A percentile compares a stretch with the other conserved stretches of the same genome.
Evolutionary conservation across 2,113 vertebrate species (phyloP).

Genomic region (Pachyramphus minor): DNA sequence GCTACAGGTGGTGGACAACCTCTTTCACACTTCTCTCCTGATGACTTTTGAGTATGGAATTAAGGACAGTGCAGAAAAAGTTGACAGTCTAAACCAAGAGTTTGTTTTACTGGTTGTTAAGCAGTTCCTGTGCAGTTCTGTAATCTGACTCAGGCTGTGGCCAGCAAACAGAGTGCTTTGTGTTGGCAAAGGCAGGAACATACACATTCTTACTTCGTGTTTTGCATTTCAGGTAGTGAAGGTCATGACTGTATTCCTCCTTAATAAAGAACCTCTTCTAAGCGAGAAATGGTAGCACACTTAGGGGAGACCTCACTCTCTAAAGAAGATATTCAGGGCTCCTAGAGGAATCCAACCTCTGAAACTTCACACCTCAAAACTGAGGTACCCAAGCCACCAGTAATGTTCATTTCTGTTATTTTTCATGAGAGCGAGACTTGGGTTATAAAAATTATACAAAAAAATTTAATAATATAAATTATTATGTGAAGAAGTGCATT

Average conservation of each 20-base stretch:
- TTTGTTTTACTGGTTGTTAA: neutral
- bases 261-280: neutral
- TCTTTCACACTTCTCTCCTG: neutral
- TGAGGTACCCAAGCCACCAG: neutral
- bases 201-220: neutral
- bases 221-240: neutral
- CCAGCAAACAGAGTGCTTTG: neutral
- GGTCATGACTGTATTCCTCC: neutral
- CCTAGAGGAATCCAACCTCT: neutral
- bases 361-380: neutral
- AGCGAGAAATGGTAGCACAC: fast-evolving
- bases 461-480: neutral
- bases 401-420: neutral
- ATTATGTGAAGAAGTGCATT: neutral
- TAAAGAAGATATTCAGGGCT: neutral
- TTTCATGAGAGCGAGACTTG: neutral
- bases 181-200: neutral
- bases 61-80: neutral
- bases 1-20: neutral
- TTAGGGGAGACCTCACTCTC: neutral
- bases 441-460: neutral
- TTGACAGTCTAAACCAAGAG: neutral
- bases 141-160: neutral
- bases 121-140: neutral
- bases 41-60: neutral